Evolutionary conservation across 2,888 invertebrate genomes (phyloP), one percentile per base, ranked within the genome.

Genomic region (Drosophila neonasuta): DNA sequence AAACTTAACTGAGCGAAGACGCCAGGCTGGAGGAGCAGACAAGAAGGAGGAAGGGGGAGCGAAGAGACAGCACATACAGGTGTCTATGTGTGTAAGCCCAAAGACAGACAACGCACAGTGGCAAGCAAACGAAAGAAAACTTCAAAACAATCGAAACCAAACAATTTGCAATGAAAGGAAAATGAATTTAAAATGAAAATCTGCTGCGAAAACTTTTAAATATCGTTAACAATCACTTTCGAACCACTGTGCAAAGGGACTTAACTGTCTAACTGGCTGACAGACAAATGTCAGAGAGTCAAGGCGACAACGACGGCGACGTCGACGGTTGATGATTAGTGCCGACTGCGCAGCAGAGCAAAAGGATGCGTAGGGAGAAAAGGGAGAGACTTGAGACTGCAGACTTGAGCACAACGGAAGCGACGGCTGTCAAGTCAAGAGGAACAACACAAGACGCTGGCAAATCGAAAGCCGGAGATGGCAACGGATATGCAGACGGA

Each of bases 211-310:
- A 20, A 20, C 4, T 20, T 20, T 4, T 0, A 20, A 20, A 20
- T 20, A 20, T 4, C 20, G 20, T 20, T 36, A n/a, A 6, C 39
- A 3, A 45, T 13, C 15, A 5, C 1, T 7, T 13, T 50, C 11
- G 17, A 6, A n/a, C 56, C 77, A 74, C 17, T 63, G 67, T 74
- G 57, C 72, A 57, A 32, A 51, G 56, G 68, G 58, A 73, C 24
- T 24, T 24, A 71, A 64, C 74, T 74, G 75, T 6, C 44, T 67
- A 66, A 65, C 20, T 49, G 58, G 51, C 63, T 60, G 71, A 50
- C 64, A 62, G 77, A 71, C 81, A 80, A 72, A 79, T 76, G 80
- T 73, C 86, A 86, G 74, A 62, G 77, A 83, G 74, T 68, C 81
- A 74, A 71, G 72, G 67, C 79, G 56, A 79, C 24, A 63, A 55